Evolutionary conservation across 2,888 invertebrate genomes (phyloP).

Genomic region (Imbricaverruca yamaguchii): DNA sequence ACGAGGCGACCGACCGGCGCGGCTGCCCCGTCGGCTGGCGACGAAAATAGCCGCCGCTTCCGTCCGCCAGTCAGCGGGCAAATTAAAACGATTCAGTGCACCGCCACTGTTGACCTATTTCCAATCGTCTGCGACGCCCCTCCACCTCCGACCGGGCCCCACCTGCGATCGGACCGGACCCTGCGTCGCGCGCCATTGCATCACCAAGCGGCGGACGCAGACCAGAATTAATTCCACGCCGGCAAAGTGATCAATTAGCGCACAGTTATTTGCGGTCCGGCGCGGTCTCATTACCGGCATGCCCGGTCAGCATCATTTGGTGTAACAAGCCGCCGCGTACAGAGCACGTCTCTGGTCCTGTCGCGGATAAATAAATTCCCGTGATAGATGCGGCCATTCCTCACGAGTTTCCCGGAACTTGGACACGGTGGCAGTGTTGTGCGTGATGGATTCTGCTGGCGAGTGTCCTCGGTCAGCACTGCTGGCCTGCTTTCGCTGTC

Average conservation of each 20-base stretch:
- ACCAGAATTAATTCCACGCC: neutral
- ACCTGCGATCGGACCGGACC: too few relatives aligned
- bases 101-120: constrained; percentile 7
- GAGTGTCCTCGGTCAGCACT: neutral
- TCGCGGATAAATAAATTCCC: neutral
- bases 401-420: neutral
- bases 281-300: neutral
- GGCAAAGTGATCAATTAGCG: neutral
- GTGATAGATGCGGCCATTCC: constrained; percentile 8
- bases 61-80: neutral
- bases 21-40: neutral
- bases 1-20: neutral
- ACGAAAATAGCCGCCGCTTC: neutral
- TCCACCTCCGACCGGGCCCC: too few relatives aligned
- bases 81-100: neutral
- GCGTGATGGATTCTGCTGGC: neutral
- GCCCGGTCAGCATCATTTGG: neutral
- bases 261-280: neutral
- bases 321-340: neutral
- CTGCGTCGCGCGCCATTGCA: neutral
- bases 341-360: neutral
- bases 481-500: neutral
- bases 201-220: neutral
- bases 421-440: neutral
- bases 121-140: neutral